Evolutionary conservation across 2,113 vertebrate genomes (phyloP), one percentile per base, ranked within the genome.

Genomic region (Gallinago undulata): DNA sequence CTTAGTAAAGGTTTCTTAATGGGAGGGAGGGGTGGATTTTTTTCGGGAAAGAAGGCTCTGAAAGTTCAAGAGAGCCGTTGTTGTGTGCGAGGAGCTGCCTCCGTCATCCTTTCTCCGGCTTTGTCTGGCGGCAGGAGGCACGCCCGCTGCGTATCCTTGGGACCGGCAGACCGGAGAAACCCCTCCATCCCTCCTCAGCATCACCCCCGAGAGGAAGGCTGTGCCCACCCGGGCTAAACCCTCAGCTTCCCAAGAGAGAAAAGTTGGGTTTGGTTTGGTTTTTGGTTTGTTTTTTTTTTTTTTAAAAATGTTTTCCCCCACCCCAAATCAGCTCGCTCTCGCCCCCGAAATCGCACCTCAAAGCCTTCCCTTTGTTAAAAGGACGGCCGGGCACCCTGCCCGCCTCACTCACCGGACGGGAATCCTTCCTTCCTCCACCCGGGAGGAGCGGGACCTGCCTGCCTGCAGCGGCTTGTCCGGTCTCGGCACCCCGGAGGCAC

Each of bases 81-180:
- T 80, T 60, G 73, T 57, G 27, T 4, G 68, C 83, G 39, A 48
- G 25, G 39, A 70, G 35, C 87, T 89, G 89, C 74, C 93, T 89
- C 84, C 77, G 9, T 95, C 92, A 89, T 64, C 39, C 7, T 31
- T 75, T 37, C 93, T 74, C 80, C 1, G 91, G 90, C 95, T 97
- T 97, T 97, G 96, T 96, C 94, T 95, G 67, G 86, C 31, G 69
- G 94, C 67, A 33, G 62, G 69, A 93, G 95, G 81, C 93, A 94
- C 73, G 56, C 94, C 95, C 81, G 83, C 72, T 80, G 75, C 31
- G 4, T 83, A 90, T 33, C 51, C 84, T 76, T 68, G 62, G 77
- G 50, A 39, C 50, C 21, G 64, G 77, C n/a, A 53, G 72, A 31
- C 37, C 35, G 14, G 51, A 83, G 30, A 91, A 94, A 43, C 12